phyloP scores from a whole-genome alignment of 2,888 invertebrate species.

The Drosophila percnosoma region DNA sequence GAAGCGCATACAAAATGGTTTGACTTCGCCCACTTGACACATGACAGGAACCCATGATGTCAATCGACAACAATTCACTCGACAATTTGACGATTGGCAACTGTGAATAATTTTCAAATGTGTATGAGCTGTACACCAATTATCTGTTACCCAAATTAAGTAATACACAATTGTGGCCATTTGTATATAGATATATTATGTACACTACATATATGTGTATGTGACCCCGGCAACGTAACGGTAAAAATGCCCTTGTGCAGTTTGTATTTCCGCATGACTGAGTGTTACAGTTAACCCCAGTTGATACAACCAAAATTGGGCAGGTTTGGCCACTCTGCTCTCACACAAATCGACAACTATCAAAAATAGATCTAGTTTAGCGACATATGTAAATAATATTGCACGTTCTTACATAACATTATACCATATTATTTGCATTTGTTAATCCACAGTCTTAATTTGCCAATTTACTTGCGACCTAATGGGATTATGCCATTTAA shows the following conservation, averaged over 20 bases:
- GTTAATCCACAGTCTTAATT: slow-evolving; percentile 2
- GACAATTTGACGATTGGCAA: slow-evolving; percentile 57
- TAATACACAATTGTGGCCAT: slow-evolving; percentile 44
- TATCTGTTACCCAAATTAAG: slow-evolving; percentile 66
- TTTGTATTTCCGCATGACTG: slow-evolving; percentile 82
- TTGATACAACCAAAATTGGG: slow-evolving; percentile 34
- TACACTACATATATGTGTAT: slow-evolving; percentile 13
- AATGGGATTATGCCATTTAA: neutral
- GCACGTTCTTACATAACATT: neutral
- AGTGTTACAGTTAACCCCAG: slow-evolving; percentile 64
- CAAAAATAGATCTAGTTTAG: neutral
- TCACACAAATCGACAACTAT: neutral
- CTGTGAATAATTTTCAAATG: slow-evolving; percentile 71
- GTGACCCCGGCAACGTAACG: slow-evolving; percentile 58
- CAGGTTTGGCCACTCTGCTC: slow-evolving; percentile 23
- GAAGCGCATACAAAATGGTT: slow-evolving; percentile 4
- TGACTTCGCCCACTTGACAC: slow-evolving; percentile 65
- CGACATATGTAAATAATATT: neutral
- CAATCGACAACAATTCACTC: slow-evolving; percentile 63
- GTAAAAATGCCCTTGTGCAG: slow-evolving; percentile 61
- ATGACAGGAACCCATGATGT: slow-evolving; percentile 60
- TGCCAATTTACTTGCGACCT: neutral
- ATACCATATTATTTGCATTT: neutral
- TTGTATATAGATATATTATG: slow-evolving; percentile 13
- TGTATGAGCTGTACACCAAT: slow-evolving; percentile 61